These are phyloP conservation scores for Platichthys stellatus DNA, from an alignment of 2,113 vertebrate genomes.

Conservation along the genomic window DNA sequence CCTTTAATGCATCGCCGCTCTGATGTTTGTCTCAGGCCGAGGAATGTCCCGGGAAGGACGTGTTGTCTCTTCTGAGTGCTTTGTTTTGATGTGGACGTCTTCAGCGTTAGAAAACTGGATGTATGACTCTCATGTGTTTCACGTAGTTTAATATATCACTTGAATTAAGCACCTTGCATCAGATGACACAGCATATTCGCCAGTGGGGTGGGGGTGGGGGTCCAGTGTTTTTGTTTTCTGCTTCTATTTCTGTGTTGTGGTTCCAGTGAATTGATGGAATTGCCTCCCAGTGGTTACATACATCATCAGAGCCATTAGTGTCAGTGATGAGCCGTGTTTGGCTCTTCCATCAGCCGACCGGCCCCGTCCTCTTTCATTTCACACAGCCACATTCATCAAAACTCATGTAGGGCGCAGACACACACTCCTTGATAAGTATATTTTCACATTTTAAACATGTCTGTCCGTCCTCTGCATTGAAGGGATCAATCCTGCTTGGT, in stretches of 20 bases:
- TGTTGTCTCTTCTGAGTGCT: conserved; percentile 25
- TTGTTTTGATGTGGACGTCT: conserved; percentile 13
- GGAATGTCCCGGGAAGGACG: conserved; percentile 37
- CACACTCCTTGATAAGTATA: neutral
- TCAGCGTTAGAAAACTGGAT: too few species aligned
- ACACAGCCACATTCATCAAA: conserved; percentile 49
- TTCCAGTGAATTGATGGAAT: conserved; percentile 52
- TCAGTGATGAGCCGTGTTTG: conserved; percentile 71
- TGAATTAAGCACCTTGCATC: conserved; percentile 9
- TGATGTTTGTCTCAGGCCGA: conserved; percentile 41
- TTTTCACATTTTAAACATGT: neutral
- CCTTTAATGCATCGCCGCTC: conserved; percentile 30
- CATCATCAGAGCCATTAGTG: conserved; percentile 79
- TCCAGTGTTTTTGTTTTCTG: conserved; percentile 29
- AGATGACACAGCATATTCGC: conserved; percentile 21
- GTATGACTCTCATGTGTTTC: too few species aligned
- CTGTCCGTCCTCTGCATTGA: conserved; percentile 4
- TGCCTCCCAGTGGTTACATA: conserved; percentile 66
- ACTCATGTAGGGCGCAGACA: conserved; percentile 18
- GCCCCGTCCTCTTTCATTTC: conserved; percentile 46
- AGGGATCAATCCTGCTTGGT: conserved; percentile 19
- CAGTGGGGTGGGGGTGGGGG: neutral
- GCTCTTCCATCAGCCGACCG: conserved; percentile 58
- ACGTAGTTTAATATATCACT: neutral
- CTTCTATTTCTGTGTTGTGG: conserved; percentile 35